phyloP scores from a whole-genome alignment of 2,797 vertebrate genomes.

The Gallinago stenura region DNA sequence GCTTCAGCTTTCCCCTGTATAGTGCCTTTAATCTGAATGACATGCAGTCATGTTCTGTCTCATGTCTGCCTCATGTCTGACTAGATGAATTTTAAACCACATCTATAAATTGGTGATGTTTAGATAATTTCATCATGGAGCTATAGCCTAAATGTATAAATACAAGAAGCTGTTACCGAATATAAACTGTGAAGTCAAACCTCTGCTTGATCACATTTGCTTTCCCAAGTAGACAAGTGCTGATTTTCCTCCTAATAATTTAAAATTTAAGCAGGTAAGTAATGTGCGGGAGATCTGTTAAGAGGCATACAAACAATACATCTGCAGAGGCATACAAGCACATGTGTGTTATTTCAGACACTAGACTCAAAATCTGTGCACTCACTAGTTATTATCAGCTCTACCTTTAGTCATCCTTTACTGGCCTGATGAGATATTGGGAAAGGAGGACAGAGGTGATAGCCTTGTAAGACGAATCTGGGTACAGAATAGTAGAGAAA shows the following conservation, averaged over 20 bases:
- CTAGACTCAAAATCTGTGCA: neutral
- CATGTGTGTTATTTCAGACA: accelerated
- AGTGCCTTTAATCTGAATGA: neutral
- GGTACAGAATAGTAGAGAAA: neutral
- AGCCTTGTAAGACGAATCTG: neutral
- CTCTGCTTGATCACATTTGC: neutral
- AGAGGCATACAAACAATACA: neutral
- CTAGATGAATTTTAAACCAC: neutral
- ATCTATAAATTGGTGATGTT: neutral
- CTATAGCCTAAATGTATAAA: neutral
- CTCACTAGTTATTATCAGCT: neutral
- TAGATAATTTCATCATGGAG: neutral
- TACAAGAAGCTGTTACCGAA: neutral
- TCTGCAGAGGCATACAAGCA: neutral
- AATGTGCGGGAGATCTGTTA: neutral
- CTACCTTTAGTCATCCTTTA: neutral
- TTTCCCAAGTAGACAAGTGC: neutral
- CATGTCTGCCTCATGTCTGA: neutral
- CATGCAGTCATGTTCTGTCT: neutral
- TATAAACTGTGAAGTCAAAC: neutral
- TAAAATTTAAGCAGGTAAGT: neutral
- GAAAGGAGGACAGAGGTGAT: neutral
- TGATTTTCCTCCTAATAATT: neutral
- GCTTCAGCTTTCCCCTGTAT: neutral
- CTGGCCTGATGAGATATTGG: neutral